phyloP scores from a whole-genome alignment of 2,888 invertebrate species.

The Microlaimidae sp. region DNA sequence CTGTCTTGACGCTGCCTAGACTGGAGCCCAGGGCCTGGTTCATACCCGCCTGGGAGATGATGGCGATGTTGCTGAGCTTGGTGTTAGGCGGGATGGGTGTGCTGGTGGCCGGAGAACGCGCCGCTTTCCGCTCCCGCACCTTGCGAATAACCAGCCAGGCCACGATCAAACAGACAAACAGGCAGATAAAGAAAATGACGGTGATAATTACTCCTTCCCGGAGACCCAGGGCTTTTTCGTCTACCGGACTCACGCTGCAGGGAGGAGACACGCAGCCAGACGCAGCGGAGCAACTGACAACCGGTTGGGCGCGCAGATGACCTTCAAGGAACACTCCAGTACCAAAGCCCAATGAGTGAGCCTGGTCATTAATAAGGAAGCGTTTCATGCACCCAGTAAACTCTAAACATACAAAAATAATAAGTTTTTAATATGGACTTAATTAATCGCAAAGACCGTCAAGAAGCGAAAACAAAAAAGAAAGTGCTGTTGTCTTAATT shows the following conservation, averaged over 20 bases:
- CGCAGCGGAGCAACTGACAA: slow-evolving; percentile 53
- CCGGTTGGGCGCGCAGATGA: slow-evolving; percentile 49
- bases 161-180: slow-evolving; percentile 71
- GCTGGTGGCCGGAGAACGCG: neutral
- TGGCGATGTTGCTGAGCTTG: neutral
- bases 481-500: no score
- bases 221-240: slow-evolving; percentile 47
- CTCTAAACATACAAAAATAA: slow-evolving; percentile 36
- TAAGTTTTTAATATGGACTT: no score
- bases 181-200: slow-evolving; percentile 75
- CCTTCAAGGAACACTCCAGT: slow-evolving; percentile 45
- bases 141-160: slow-evolving; percentile 58
- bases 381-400: slow-evolving; percentile 79
- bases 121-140: neutral
- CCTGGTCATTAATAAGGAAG: slow-evolving; percentile 68
- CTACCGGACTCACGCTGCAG: neutral
- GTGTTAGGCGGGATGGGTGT: neutral
- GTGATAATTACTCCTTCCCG: slow-evolving; percentile 78
- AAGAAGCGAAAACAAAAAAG: no score
- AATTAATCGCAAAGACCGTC: no score
- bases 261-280: slow-evolving; percentile 1
- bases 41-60: no score
- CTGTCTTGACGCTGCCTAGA: neutral
- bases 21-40: neutral
- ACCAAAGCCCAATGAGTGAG: slow-evolving; percentile 65